phyloP scores from a whole-genome alignment of 2,797 vertebrate genomes.

The Microctenopoma lineatum region DNA sequence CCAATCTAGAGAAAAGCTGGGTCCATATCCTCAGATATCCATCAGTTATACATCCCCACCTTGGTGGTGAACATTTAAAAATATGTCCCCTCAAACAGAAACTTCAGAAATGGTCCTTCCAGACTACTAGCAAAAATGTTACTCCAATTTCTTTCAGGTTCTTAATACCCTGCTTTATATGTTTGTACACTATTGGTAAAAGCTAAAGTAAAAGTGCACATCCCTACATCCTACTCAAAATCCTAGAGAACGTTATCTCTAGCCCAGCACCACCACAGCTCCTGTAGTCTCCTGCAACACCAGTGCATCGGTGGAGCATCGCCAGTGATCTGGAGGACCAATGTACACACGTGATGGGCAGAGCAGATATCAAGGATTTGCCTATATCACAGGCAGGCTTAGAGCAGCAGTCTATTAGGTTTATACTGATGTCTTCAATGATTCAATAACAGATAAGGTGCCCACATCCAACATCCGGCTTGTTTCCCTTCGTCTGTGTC shows the following conservation, averaged over 20 bases:
- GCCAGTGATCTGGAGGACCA: constrained; percentile 17
- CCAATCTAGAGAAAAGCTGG: too few relatives aligned
- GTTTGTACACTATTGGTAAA: not conserved
- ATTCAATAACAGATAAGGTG: constrained; percentile 56
- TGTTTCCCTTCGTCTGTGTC: constrained; percentile 40
- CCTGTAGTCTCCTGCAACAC: not conserved
- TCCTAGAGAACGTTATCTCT: not conserved
- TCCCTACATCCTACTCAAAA: not conserved
- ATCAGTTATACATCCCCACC: too few relatives aligned
- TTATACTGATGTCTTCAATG: constrained; percentile 59
- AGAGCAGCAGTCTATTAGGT: constrained; percentile 53
- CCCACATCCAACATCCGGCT: constrained; percentile 43
- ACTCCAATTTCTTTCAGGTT: too few relatives aligned
- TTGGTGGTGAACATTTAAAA: too few relatives aligned
- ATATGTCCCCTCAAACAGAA: too few relatives aligned
- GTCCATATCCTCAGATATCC: too few relatives aligned
- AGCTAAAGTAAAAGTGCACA: not conserved
- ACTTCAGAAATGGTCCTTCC: too few relatives aligned
- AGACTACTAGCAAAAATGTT: too few relatives aligned
- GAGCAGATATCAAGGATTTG: constrained; percentile 52
- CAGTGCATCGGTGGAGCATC: constrained; percentile 9
- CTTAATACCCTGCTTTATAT: not conserved
- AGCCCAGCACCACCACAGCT: not conserved
- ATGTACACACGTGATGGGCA: constrained; percentile 38
- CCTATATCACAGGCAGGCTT: constrained; percentile 29